These are phyloP conservation scores for Rhinoderma darwinii DNA, from an alignment of 2,113 vertebrate genomes.

Conservation along the genomic window DNA sequence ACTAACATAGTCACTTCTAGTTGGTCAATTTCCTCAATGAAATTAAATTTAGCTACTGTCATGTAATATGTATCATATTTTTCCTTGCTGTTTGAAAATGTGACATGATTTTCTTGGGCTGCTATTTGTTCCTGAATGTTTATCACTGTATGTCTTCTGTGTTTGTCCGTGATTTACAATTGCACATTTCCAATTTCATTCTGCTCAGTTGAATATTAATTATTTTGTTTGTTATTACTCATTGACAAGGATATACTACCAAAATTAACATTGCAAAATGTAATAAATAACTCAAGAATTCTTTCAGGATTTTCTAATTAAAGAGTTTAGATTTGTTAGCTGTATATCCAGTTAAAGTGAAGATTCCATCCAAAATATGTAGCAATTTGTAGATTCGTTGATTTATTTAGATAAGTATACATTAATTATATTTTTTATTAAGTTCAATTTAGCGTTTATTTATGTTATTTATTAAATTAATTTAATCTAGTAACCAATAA, in stretches of 20 bases:
- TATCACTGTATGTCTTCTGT: background rate
- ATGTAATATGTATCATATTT: background rate
- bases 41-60: background rate
- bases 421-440: background rate
- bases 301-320: constrained; percentile 2
- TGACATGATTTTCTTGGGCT: background rate
- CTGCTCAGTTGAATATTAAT: background rate
- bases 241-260: background rate
- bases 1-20: too few relatives aligned
- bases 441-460: background rate
- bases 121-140: background rate
- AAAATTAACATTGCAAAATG: background rate
- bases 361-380: background rate
- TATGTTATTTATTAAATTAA: too few relatives aligned
- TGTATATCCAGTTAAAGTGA: background rate
- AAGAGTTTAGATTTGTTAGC: background rate
- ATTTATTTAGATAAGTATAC: background rate
- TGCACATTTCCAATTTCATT: background rate
- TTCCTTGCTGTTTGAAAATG: background rate
- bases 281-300: constrained; percentile 1
- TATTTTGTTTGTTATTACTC: constrained; percentile 17
- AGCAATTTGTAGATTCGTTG: background rate
- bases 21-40: too few relatives aligned
- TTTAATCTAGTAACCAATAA: too few relatives aligned
- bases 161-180: background rate